Conservation (phyloP, 2,888 invertebrate genomes). For the Tetheella fluctuosa region DNA sequence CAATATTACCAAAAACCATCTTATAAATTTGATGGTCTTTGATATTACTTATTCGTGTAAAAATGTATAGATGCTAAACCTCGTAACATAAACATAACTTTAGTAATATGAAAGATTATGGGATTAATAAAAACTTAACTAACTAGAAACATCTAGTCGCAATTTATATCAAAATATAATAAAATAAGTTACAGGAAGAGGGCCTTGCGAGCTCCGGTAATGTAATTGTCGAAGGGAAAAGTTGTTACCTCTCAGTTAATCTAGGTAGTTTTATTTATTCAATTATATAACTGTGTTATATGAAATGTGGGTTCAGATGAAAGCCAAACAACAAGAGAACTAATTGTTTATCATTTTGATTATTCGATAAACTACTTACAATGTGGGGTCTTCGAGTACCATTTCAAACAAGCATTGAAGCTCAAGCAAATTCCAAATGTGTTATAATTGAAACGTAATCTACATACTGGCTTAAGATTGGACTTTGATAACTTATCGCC, state of each 20-base stretch:
- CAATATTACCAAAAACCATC: background rate
- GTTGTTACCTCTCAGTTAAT: background rate
- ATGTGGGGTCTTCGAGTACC: background rate
- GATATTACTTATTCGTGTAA: background rate
- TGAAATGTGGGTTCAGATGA: background rate
- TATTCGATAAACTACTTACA: background rate
- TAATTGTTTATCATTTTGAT: constrained; percentile 1
- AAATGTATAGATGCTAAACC: too few species aligned
- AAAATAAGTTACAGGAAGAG: background rate
- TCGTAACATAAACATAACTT: background rate
- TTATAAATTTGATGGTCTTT: too few species aligned
- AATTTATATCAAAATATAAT: background rate
- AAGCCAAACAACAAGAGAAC: background rate
- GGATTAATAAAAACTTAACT: background rate
- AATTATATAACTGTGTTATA: too few species aligned
- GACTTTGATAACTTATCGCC: constrained; percentile 8
- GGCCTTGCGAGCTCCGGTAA: background rate
- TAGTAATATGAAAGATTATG: background rate
- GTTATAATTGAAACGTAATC: constrained; percentile 2
- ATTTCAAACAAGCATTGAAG: background rate
- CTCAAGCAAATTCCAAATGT: background rate
- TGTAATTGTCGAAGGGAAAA: background rate
- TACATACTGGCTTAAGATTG: constrained; percentile 3
- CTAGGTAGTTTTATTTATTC: too few species aligned
- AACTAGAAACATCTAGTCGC: background rate